A percentile compares a stretch with the other conserved stretches of the same genome.
These are phyloP conservation scores for Leptocoma aspasia DNA, from an alignment of 2,113 vertebrate genomes.

Conservation along the genomic window DNA sequence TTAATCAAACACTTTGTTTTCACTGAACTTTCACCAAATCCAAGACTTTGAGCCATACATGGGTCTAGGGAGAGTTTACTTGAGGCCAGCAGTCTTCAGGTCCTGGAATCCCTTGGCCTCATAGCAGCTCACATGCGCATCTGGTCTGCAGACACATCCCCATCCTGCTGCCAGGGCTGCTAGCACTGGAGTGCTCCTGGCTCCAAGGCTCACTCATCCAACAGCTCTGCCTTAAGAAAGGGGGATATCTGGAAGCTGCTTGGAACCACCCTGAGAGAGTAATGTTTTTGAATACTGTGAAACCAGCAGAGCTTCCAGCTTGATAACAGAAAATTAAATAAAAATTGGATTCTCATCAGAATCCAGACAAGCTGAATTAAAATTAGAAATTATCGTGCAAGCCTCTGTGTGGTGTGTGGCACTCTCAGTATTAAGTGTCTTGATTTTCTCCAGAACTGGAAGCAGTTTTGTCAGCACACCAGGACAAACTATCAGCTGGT, in stretches of 20 bases:
- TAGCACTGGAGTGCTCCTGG: neutral
- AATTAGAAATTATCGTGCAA: neutral
- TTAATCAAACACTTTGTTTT: neutral
- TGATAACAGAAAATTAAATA: neutral
- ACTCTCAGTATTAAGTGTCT: neutral
- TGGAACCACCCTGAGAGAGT: neutral
- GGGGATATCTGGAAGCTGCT: neutral
- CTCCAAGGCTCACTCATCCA: neutral
- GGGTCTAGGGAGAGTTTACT: neutral
- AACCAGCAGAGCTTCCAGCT: neutral
- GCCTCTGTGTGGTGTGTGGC: neutral
- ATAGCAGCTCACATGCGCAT: neutral
- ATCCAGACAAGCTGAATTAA: neutral
- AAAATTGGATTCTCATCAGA: neutral
- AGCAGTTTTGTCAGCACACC: neutral
- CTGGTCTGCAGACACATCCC: neutral
- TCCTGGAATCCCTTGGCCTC: neutral
- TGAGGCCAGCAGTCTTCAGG: neutral
- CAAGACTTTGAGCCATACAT: neutral
- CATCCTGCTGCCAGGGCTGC: neutral
- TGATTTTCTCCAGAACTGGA: neutral
- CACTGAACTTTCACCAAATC: neutral
- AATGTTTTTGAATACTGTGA: neutral
- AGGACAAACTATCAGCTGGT: neutral
- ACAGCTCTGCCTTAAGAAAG: neutral